A percentile compares a stretch with the other conserved stretches of the same genome.
Evolutionary conservation across 2,888 invertebrate species (phyloP).

Genomic region (Eupithecia dodoneata): DNA sequence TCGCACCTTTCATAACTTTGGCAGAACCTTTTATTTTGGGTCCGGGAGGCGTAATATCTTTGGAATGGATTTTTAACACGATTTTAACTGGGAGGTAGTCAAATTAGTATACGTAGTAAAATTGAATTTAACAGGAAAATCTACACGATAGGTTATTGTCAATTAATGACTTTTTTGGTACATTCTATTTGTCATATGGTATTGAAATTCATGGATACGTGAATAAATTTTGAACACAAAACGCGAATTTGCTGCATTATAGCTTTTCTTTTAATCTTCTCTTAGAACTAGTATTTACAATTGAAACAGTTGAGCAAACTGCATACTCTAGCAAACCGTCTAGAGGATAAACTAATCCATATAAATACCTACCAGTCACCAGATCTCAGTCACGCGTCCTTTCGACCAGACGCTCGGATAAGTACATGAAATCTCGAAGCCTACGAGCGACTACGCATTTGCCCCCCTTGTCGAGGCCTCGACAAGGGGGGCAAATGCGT

Average conservation of each 20-base stretch:
- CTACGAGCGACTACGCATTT: too few relatives aligned
- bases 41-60: constrained; percentile 22
- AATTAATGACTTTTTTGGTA: not conserved
- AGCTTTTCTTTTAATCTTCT: not conserved
- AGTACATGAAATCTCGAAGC: not conserved
- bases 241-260: not conserved
- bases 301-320: not conserved
- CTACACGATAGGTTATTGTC: not conserved
- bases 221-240: not conserved
- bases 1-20: not conserved
- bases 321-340: not conserved
- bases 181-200: not conserved
- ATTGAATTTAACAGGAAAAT: not conserved
- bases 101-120: constrained; percentile 5
- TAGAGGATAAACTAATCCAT: not conserved
- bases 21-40: constrained; percentile 9
- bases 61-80: constrained; percentile 24
- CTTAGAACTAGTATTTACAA: not conserved
- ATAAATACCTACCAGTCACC: not conserved
- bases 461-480: too few relatives aligned
- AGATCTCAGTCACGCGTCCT: not conserved
- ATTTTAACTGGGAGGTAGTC: constrained; percentile 11
- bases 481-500: not conserved
- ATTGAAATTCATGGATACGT: not conserved
- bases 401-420: not conserved